Evolutionary conservation across 2,888 invertebrate species (phyloP), one percentile per base, ranked within the genome.

Genomic region (Omphaloscelis lunosa): DNA sequence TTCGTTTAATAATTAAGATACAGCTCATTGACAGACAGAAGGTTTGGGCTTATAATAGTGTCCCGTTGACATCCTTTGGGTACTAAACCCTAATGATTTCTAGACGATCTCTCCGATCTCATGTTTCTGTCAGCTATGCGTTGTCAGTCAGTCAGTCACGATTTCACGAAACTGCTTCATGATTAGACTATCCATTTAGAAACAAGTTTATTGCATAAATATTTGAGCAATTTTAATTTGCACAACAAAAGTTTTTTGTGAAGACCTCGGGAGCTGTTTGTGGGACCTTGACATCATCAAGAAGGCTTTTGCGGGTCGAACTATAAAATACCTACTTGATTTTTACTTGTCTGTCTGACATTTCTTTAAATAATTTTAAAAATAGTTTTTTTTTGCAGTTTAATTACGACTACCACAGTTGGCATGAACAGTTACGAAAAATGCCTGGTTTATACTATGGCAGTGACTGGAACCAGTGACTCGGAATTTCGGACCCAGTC

Each of bases 251-350:
- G 62, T 65, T 79, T 80, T 83, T 84, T 72, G 9, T 70, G 23
- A 56, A 75, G 84, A 83, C 80, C 84, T 84, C 84, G 77, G 45
- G 17, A 75, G n/a, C 29, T 73, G 53, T 76, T 76, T 71, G 53
- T 56, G 67, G 23, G 23, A 48, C 83, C 83, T 83, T 83, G 83
- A 83, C 84, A 77, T 29, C 77, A n/a, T 72, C 62, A 69, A 66
- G 65, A 77, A 77, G 84, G 74, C n/a, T 77, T 66, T 69, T 72
- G 58, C 48, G 45, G 69, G 62, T 75, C 61, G 69, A 58, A 65
- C 12, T 71, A 72, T 76, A 77, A 80, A 75, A 76, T 66, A 39
- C 12, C 23, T 68, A 84, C 73, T 74, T 76, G 51, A 80, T 74
- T 84, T 70, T 69, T 71, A 72, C 79, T 71, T 67, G 76, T 74